Evolutionary conservation across 2,113 vertebrate genomes (phyloP).

Genomic region (Scomber scombrus): DNA sequence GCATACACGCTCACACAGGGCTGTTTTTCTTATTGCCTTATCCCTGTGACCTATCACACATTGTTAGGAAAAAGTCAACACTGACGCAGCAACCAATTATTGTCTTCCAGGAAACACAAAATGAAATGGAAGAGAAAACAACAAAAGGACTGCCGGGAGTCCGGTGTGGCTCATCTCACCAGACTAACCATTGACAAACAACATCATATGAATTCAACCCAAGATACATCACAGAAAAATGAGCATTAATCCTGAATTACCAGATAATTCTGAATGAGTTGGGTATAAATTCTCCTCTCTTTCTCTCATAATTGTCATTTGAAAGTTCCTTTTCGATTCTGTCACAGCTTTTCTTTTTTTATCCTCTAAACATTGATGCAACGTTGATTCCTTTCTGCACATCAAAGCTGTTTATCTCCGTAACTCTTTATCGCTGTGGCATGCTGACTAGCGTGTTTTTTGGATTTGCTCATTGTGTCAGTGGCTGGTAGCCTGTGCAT

Average conservation of each 20-base stretch:
- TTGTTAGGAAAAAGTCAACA: slow-evolving; percentile 70
- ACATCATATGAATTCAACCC: slow-evolving; percentile 26
- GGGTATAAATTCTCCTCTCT: neutral
- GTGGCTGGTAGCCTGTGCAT: slow-evolving; percentile 36
- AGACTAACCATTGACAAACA: slow-evolving; percentile 66
- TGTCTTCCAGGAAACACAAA: slow-evolving; percentile 70
- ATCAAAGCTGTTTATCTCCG: slow-evolving; percentile 38
- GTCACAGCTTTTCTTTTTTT: neutral
- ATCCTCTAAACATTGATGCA: slow-evolving; percentile 29
- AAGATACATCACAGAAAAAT: slow-evolving; percentile 2
- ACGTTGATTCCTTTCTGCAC: slow-evolving; percentile 10
- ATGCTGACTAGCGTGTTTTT: slow-evolving; percentile 43
- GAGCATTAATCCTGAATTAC: neutral
- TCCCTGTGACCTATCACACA: slow-evolving; percentile 57
- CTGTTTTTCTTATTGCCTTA: slow-evolving; percentile 50
- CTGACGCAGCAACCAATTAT: slow-evolving; percentile 68
- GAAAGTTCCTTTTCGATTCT: neutral
- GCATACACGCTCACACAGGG: neutral
- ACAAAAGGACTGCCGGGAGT: slow-evolving; percentile 10
- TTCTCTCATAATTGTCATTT: neutral
- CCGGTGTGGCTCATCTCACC: slow-evolving; percentile 36
- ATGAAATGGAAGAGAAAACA: slow-evolving; percentile 52
- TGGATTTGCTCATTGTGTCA: slow-evolving; percentile 39
- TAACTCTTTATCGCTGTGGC: slow-evolving; percentile 19
- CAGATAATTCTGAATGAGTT: neutral